Conservation (phyloP, 1,140 invertebrate genomes). For the Pomacea maculata region DNA sequence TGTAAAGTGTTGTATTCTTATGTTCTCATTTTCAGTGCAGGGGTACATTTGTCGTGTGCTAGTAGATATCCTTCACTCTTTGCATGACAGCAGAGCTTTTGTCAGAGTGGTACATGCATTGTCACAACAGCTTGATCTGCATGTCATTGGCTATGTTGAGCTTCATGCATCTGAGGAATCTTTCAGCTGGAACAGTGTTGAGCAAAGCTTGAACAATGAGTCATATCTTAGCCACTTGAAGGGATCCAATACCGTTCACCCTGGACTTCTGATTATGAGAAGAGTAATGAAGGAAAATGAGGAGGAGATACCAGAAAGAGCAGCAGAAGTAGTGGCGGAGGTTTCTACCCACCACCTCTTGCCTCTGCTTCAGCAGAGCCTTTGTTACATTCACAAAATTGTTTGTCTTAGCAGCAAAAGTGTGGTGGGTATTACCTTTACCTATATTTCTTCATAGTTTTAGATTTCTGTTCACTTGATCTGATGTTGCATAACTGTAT, state of each 20-base stretch:
- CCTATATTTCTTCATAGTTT: neutral
- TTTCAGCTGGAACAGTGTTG: neutral
- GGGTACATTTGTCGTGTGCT: slow-evolving; percentile 5
- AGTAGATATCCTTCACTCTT: slow-evolving; percentile 16
- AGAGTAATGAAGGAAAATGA: neutral
- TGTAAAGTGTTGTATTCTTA: too few species aligned
- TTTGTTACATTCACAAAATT: slow-evolving; percentile 15
- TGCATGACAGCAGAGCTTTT: slow-evolving; percentile 8
- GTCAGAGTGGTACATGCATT: slow-evolving; percentile 8
- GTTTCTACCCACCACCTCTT: neutral
- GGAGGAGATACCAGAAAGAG: neutral
- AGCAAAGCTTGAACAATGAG: neutral
- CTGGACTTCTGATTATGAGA: slow-evolving; percentile 3
- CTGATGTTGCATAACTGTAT: neutral
- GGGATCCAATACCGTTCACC: neutral
- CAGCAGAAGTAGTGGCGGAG: neutral
- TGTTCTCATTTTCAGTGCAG: slow-evolving; percentile 6
- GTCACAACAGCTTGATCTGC: slow-evolving; percentile 7
- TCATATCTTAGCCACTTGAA: neutral
- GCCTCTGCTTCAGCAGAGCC: slow-evolving; percentile 6
- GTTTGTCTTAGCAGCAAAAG: neutral
- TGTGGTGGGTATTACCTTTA: neutral
- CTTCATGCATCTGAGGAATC: slow-evolving; percentile 6
- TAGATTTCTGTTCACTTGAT: neutral
- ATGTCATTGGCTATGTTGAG: slow-evolving; percentile 1